Evolutionary conservation across 1,140 invertebrate species (phyloP), one percentile per base, ranked within the genome.

Genomic region (Lucilia sericata): DNA sequence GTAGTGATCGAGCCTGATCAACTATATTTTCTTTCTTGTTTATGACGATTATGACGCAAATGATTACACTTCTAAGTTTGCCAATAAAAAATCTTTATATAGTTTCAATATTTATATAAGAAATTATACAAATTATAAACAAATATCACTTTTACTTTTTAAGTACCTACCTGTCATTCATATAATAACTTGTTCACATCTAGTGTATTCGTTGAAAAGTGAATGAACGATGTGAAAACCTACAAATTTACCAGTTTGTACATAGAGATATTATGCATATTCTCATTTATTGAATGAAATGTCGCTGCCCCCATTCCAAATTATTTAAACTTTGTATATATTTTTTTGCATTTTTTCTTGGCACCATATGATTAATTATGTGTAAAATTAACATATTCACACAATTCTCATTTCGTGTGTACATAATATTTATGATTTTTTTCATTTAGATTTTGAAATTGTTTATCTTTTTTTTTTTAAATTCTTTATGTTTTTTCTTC

Each of bases 301-400:
- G 42, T 42, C 10, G 42, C 42, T 42, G 17, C 51, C 51, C 51
- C 51, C 51, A 42, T 42, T 55, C 17, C 51, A 55, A 55, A 55
- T 55, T 55, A 10, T 12, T 55, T 55, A 55, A 55, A 42, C 5
- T 10, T 55, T 12, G 17, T 55, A 10, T 12, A n/a, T 10, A 10
- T 12, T 55, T 55, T 55, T 17, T 12, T 55, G 9, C 13, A 2
- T 17, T 51, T 7, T 7, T 51, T 51, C 14, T 51, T 51, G 49
- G 12, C 49, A 17, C 12, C 10, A 13, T 12, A 55, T 55, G 5
- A 55, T 55, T 55, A 55, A 55, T 55, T 55, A 55, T 17, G 51
- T 55, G 51, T 55, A 55, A 55, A 55, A 55, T 55, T 55, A 55
- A 17, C 51, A 55, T 55, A 55, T 55, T 55, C 51, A 55, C 51